phyloP scores from a whole-genome alignment of 35 echinoderm and acorn worm species.

The Acanthaster planci region DNA sequence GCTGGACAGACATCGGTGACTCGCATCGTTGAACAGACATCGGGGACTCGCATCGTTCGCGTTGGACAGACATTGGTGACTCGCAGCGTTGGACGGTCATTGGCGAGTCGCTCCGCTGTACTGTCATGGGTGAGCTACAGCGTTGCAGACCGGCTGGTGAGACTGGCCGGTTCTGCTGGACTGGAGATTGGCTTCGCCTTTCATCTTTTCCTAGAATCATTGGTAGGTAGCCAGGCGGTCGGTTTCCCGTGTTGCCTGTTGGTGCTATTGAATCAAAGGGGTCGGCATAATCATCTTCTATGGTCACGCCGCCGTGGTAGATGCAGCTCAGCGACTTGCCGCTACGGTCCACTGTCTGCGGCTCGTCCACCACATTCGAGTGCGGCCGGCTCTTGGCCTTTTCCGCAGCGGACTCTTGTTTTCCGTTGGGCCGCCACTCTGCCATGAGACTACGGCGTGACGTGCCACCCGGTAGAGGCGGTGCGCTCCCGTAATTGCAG shows the following conservation, averaged over 20 bases:
- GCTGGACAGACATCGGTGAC: background rate
- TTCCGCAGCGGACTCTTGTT: background rate
- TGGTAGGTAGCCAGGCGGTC: background rate
- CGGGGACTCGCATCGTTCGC: background rate
- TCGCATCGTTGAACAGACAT: background rate
- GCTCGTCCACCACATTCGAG: background rate
- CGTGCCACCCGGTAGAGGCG: background rate
- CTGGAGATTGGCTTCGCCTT: too few relatives aligned
- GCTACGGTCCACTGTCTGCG: background rate
- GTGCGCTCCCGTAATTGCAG: background rate
- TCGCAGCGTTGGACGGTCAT: background rate
- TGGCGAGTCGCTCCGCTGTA: background rate
- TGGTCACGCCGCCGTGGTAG: background rate
- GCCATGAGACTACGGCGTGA: constrained; percentile 11
- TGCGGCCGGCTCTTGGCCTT: constrained; percentile 3
- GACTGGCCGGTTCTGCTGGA: too few relatives aligned
- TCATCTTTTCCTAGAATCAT: too few relatives aligned
- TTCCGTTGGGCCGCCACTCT: background rate
- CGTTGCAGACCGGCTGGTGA: background rate
- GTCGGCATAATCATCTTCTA: constrained; percentile 3
- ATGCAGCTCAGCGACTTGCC: background rate
- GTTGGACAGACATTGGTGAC: background rate
- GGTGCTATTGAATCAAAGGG: constrained; percentile 3
- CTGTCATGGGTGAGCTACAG: background rate
- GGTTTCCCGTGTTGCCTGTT: background rate